Base-by-base conservation (phyloP, 2,113 vertebrate species). In the Hemicordylus capensis region DNA sequence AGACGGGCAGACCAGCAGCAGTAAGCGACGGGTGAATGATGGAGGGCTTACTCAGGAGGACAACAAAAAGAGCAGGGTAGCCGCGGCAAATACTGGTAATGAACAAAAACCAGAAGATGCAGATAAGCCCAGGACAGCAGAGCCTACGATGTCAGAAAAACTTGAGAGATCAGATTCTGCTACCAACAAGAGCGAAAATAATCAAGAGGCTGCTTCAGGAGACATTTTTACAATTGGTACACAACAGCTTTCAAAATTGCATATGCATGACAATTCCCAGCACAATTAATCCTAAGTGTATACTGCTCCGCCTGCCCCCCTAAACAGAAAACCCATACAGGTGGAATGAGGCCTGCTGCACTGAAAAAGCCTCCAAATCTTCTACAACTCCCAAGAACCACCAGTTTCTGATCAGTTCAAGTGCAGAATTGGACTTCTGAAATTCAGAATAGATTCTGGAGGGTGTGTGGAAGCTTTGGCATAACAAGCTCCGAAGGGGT, bases 51-150 rank as follows among this genome's bases (percentile, higher is more conserved):
- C 86, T 56, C 96, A 95, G 77, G 96, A 98, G 42, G 95, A 96
- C 77, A 93, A 89, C 4, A 97, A 97, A 73, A 97, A 97, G 84
- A 97, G 94, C 90, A 90, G 94, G 63, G 92, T 95, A 88, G 96
- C 96, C 8, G 69, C 75, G 78, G 85, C 12, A 2, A 76, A 70
- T 0, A 48, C 58, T 76, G 87, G n/a, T 22, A 76, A 54, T 31
- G 81, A 42, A 20, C 1, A 1, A 24, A 56, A 58, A 58, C 3
- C 12, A 22, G 8, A 80, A 74, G 90, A 92, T 70, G 24, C 46
- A 1, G 76, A 70, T 76, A 92, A 88, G 46, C 22, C 56, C 77
- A 34, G 26, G 64, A 44, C 11, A 17, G 14, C 39, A 76, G 66
- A 63, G 22, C 15, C 34, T 4, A 34, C 73, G 44, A 19, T 17